Conservation (phyloP, 2,113 vertebrate genomes). For the Helogale parvula region DNA sequence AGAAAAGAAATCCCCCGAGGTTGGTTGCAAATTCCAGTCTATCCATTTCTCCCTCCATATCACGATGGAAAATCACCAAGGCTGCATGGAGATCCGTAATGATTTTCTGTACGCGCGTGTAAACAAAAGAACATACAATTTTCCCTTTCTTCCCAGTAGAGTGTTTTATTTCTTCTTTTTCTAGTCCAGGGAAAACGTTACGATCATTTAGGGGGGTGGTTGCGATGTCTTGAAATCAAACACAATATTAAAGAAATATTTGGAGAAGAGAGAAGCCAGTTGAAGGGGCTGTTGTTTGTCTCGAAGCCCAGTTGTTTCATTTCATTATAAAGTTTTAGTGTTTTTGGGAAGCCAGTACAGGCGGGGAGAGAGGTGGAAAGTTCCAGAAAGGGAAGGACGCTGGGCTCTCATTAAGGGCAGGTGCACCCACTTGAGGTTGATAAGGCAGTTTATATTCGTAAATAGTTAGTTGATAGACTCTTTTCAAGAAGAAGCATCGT, state of each 20-base stretch:
- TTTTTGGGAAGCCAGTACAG: background rate
- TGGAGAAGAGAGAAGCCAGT: background rate
- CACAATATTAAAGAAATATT: constrained; percentile 28
- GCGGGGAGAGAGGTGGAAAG: background rate
- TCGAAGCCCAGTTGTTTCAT: background rate
- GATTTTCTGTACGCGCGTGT: constrained; percentile 51
- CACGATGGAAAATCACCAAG: constrained; percentile 77
- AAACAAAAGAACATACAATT: constrained; percentile 74
- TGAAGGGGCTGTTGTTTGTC: background rate
- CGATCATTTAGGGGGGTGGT: constrained; percentile 23
- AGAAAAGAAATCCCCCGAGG: constrained; percentile 82
- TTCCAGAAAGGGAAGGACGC: background rate
- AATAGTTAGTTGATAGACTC: background rate
- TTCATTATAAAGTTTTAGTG: background rate
- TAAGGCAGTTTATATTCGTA: background rate
- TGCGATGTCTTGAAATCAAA: constrained; percentile 64
- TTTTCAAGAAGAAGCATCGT: background rate
- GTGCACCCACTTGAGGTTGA: background rate
- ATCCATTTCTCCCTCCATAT: constrained; percentile 70
- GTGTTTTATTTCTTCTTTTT: constrained; percentile 47
- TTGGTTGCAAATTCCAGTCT: constrained; percentile 78
- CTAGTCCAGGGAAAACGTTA: constrained; percentile 54
- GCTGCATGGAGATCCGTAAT: constrained; percentile 31
- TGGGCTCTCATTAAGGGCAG: background rate
- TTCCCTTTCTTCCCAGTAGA: constrained; percentile 55